Base-by-base conservation (phyloP, 92 coral and sea anemone species). In the Siderastrea siderea region DNA sequence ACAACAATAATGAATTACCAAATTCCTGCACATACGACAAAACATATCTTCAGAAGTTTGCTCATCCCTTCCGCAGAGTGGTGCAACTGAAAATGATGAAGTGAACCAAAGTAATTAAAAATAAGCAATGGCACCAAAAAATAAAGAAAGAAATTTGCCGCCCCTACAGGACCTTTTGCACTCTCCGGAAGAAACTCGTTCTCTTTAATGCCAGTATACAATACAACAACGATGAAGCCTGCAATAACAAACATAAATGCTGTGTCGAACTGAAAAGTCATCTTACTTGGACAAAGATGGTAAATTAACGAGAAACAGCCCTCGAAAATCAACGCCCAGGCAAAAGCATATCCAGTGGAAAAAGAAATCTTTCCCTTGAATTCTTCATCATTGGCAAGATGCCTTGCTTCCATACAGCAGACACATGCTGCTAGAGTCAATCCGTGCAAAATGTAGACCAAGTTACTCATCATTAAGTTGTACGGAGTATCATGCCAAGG, bases 231-330 rank as follows among this genome's bases (percentile, higher is more conserved):
- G 17, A 90, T 90, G 12, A 96, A 81, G 4, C 96, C 99, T 5
- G 93, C 87, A n/a, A 94, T 96, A 26, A 94, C 97, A 78, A 96
- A 94, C 99, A 96, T 96, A 82, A 94, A 96, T 0, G 96, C 97
- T 1, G 96, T 94, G 80, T 96, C 99, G 64, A 96, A 96, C 94
- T 96, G 99, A 67, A 96, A 96, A 3, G 97, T 94, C 74, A 96
- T 59, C 74, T 94, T 90, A 65, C 94, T 92, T 12, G 99, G 99
- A 45, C 99, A 96, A 47, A 96, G 74, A 54, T 96, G 99, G 68
- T 96, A 96, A 58, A 90, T 87, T 5, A 93, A 88, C 7, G 99
- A 96, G 65, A 96, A 96, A 48, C 87, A 47, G 0, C 99, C 99
- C 67, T 96, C 96, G 53, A 96, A 94, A 47, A 90, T 58, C 64